Base-by-base conservation (phyloP, 2,113 vertebrate genomes). In the Sturnus vulgaris region DNA sequence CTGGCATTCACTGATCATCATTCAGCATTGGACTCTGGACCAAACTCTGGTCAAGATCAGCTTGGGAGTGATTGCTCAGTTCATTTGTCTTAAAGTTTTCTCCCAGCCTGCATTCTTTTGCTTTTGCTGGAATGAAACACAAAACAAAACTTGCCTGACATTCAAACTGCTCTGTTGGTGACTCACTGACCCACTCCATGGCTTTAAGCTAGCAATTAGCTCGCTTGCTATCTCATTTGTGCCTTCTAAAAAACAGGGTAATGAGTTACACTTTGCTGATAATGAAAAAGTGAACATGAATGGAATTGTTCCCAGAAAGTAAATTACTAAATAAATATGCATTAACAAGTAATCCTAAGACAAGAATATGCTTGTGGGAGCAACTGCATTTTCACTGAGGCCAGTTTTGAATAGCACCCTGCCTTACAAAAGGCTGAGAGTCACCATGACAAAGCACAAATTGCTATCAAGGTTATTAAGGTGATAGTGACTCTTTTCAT, bases 321-420 rank as follows among this genome's bases (percentile, higher is more conserved):
- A 88, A 94, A 90, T 64, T 47, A 68, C 69, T 82, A 92, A 92
- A 81, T 68, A 93, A 95, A 95, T 81, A 91, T 4, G 25, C 25
- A 65, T 79, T 91, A 89, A 76, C 21, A 86, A 76, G 44, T 56
- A 18, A 91, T 65, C 70, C 30, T 60, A 75, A 89, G 22, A 49
- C 49, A 46, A 84, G 44, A 87, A 89, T 30, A 57, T 20, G 18
- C 39, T 79, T 93, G 61, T 92, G 37, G 61, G 53, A 92, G 70
- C 84, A 92, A 56, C 39, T 82, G 49, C 39, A 20, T 89, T 95
- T 78, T 71, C 73, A 83, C 47, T 63, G 52, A 69, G 57, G 47
- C 33, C 50, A n/a, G 15, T 52, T 57, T 65, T 82, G 70, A 84
- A 39, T 70, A 75, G 68, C 3, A 16, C 16, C 44, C 18, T 56